Evolutionary conservation across 2,888 invertebrate genomes (phyloP), one percentile per base, ranked within the genome.

Genomic region (Heliconius aoede): DNA sequence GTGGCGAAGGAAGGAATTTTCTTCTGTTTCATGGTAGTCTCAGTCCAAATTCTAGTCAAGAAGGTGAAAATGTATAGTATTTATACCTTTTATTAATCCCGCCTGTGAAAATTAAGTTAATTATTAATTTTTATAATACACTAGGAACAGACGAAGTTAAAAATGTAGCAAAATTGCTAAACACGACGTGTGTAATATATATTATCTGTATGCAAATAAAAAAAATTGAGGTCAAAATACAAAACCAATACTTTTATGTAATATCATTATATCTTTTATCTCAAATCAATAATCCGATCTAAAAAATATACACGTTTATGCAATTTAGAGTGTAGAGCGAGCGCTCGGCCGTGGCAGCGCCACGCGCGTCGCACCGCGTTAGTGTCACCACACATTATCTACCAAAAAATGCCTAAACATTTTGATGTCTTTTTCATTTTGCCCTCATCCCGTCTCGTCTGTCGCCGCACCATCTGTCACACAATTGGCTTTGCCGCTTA

Each of bases 401-500:
- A 81, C 77, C 80, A 82, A 84, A 85, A 86, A 87, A 86, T 86
- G 86, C 85, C 84, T 83, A 87, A 87, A 88, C 86, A 86, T 87
- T 88, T 85, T 84, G 85, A 86, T 86, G 83, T 79, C 83, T 85
- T 88, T 87, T 89, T 86, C 84, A 76, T 80, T 80, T 79, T 77
- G 77, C 74, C 81, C 77, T 78, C 80, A 79, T 75, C 77, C 75
- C 77, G 73, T 73, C 82, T 85, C 85, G 87, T 83, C 85, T 85
- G 87, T 83, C 85, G 83, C 76, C 65, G 64, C 73, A 73, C 73
- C 73, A 64, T 81, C 90, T 90, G 91, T 90, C 91, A 89, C 89
- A 86, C 89, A 90, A 91, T 91, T 91, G 91, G 91, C 88, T 89
- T 91, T 90, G 88, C 87, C 85, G 86, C 89, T 87, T 86, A 74